phyloP scores from a whole-genome alignment of 2,113 vertebrate species.

The Aspiorhynchus laticeps region DNA sequence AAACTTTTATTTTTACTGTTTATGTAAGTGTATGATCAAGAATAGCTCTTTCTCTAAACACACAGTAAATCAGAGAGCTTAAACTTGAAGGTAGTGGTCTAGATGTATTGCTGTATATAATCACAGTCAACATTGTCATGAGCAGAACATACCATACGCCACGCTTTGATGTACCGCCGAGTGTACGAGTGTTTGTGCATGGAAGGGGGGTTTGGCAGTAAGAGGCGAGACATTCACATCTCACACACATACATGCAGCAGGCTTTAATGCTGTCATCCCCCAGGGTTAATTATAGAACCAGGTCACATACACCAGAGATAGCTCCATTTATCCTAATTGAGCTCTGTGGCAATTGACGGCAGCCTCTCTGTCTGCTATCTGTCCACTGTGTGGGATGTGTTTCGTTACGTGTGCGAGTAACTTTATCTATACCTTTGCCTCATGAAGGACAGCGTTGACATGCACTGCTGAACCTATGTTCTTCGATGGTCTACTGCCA shows the following conservation, averaged over 20 bases:
- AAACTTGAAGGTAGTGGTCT: neutral
- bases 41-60: constrained; percentile 23
- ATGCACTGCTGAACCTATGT: constrained; percentile 13
- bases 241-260: constrained; percentile 27
- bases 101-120: constrained; percentile 34
- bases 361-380: constrained; percentile 51
- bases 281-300: constrained; percentile 70
- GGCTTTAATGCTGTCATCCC: constrained; percentile 61
- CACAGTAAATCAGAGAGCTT: constrained; percentile 5
- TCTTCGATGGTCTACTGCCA: constrained; percentile 35
- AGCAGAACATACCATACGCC: constrained; percentile 49
- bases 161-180: constrained; percentile 64
- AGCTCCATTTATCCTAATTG: constrained; percentile 66
- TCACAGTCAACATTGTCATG: constrained; percentile 43
- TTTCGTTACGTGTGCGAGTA: constrained; percentile 9
- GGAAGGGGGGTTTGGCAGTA: neutral
- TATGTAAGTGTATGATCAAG: neutral
- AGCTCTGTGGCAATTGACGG: constrained; percentile 64
- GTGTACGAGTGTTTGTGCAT: constrained; percentile 58
- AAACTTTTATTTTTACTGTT: neutral
- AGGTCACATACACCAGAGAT: constrained; percentile 68
- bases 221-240: constrained; percentile 40
- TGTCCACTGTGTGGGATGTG: constrained; percentile 11
- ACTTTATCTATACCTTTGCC: constrained; percentile 33
- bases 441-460: constrained; percentile 21